phyloP scores from a whole-genome alignment of 2,113 vertebrate species.

The Anguilla rostrata region DNA sequence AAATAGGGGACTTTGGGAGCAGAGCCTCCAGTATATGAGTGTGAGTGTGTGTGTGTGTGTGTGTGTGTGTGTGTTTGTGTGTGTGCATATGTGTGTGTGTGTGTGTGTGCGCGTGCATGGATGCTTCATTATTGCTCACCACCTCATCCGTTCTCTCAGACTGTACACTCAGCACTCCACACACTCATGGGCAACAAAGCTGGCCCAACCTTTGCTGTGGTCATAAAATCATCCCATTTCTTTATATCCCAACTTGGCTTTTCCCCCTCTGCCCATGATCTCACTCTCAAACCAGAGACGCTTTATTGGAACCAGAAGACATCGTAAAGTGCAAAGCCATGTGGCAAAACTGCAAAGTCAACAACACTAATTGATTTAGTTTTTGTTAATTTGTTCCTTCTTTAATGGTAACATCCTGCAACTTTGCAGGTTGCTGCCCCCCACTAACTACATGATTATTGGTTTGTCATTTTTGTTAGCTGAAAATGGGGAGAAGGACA shows the following conservation, averaged over 20 bases:
- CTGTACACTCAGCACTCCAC: neutral
- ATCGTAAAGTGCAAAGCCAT: neutral
- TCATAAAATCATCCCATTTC: neutral
- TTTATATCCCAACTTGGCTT: neutral
- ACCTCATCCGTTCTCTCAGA: neutral
- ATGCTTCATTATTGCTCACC: neutral
- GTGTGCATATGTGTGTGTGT: neutral
- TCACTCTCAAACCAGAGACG: neutral
- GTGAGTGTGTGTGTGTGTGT: neutral
- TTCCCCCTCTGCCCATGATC: neutral
- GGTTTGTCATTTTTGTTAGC: too few species aligned
- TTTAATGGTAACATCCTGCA: too few species aligned
- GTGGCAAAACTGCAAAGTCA: neutral
- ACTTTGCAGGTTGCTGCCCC: too few species aligned
- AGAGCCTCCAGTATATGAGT: neutral
- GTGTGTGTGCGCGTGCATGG: neutral
- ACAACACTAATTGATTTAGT: neutral
- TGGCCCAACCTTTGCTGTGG: neutral
- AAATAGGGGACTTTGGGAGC: neutral
- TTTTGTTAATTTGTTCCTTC: too few species aligned
- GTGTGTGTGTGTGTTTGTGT: neutral
- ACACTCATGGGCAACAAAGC: neutral
- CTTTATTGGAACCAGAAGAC: neutral
- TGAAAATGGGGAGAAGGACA: neutral
- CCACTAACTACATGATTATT: too few species aligned